Percentiles rank a stretch among this genome's conserved stretches.
Evolutionary conservation across 2,888 invertebrate genomes (phyloP).

Genomic region (Agelastica alni): DNA sequence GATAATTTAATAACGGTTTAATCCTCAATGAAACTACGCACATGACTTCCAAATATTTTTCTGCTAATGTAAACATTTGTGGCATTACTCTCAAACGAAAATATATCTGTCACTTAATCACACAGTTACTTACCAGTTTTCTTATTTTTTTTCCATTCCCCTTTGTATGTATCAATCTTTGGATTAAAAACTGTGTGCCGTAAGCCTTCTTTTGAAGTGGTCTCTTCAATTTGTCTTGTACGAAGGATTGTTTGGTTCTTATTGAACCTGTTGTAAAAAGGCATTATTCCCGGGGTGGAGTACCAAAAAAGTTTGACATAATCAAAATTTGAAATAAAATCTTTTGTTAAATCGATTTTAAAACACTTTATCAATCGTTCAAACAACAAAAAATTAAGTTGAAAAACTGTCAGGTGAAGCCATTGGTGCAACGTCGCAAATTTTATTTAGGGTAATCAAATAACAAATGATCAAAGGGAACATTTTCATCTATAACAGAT

Average conservation of each 20-base stretch:
- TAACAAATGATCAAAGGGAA: no score
- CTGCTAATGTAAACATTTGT: no score
- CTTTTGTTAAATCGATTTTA: slow-evolving; percentile 1
- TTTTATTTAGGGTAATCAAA: not conserved
- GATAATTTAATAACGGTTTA: no score
- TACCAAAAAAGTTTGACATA: no score
- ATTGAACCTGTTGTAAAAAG: slow-evolving; percentile 42
- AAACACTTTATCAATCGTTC: not conserved
- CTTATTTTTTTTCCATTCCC: slow-evolving; percentile 64
- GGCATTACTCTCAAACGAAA: no score
- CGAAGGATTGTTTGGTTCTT: slow-evolving; percentile 40
- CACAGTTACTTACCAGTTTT: slow-evolving; percentile 50
- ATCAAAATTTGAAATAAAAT: slow-evolving; percentile 1
- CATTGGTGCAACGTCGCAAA: not conserved
- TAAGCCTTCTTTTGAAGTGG: slow-evolving; percentile 61
- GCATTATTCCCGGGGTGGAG: slow-evolving; percentile 40
- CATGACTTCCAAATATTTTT: no score
- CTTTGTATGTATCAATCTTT: slow-evolving; percentile 61
- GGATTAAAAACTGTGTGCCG: slow-evolving; percentile 63
- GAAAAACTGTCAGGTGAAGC: not conserved
- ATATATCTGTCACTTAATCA: no score
- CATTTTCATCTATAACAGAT: no score
- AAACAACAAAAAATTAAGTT: no score
- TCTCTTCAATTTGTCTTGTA: slow-evolving; percentile 55
- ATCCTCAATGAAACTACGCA: no score